Conservation (phyloP, 2,888 invertebrate genomes). For the Lucinisca nassula region DNA sequence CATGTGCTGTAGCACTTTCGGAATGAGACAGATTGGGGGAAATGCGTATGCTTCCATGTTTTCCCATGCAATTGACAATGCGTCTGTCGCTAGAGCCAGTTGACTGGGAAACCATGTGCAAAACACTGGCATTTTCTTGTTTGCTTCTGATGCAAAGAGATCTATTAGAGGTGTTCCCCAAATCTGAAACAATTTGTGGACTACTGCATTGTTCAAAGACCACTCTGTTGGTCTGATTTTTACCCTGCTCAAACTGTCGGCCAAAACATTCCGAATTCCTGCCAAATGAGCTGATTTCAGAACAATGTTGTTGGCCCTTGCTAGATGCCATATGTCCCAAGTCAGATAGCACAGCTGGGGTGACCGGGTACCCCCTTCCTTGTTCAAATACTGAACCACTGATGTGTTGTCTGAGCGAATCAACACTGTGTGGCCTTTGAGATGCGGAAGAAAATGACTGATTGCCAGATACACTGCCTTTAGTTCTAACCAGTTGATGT, state of each 20-base stretch:
- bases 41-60: constrained; percentile 19
- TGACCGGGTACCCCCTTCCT: neutral
- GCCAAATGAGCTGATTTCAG: constrained; percentile 17
- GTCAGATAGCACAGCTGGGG: neutral
- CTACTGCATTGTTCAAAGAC: neutral
- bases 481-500: no score
- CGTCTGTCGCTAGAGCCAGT: constrained; percentile 3
- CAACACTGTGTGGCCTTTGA: no score
- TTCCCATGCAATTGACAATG: constrained; percentile 8
- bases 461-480: no score
- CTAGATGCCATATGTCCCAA: neutral
- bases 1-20: constrained; percentile 9
- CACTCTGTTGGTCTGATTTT: constrained; percentile 10
- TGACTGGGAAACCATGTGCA: constrained; percentile 1
- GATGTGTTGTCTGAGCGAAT: no score
- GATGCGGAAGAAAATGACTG: no score
- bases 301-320: neutral
- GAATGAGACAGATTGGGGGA: neutral
- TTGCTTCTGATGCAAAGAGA: constrained; percentile 22
- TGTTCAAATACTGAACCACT: neutral
- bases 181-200: neutral
- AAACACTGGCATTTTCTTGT: neutral
- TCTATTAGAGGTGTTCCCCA: constrained; percentile 21
- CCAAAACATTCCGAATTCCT: constrained; percentile 2
- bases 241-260: constrained; percentile 18